Evolutionary conservation across 2,888 invertebrate species (phyloP), one percentile per base, ranked within the genome.

Genomic region (Sericinus montela): DNA sequence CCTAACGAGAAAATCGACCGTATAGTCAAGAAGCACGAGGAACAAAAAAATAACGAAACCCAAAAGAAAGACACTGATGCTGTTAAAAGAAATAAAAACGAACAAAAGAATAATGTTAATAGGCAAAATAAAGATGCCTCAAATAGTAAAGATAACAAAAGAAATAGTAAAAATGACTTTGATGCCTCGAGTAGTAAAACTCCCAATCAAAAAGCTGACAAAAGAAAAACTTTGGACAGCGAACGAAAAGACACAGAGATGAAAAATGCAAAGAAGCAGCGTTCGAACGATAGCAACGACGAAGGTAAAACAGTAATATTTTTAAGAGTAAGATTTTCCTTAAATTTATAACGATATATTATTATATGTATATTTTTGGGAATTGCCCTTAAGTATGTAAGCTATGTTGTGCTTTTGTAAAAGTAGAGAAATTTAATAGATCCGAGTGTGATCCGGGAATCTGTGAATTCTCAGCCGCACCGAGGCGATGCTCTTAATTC

Each of bases 1-100:
- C 77, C 78, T 1, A 65, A 89, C 55, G 75, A 71, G 13, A 85
- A 81, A 64, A 81, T 90, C 35, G 90, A 90, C 60, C 74, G 70
- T 36, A 50, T 87, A 1, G 71, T 88, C 0, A 63, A 75, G 34
- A 62, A 72, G 52, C 85, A 84, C 55, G 72, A 72, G 19, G 72
- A 76, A 34, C 67, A 77, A 46, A 76, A 66, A 28, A 56, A 60
- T 45, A 53, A 57, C 6, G 54, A 51, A 29, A 40, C 36, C 16
- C 34, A 36, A 10, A 39, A 41, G 25, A 48, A 1, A 19, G 13
- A 48, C 11, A 14, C 34, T 34, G 32, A 44, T 25, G 1, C 25
- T 1, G 6, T 35, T 5, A 43, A 35, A 28, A 35, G 28, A 13
- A 34, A n/a, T 28, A 19, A 40, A 5, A 15, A n/a, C 5, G 41